Conservation (phyloP, 2,797 vertebrate species). For the Phataginus tetradactyla region DNA sequence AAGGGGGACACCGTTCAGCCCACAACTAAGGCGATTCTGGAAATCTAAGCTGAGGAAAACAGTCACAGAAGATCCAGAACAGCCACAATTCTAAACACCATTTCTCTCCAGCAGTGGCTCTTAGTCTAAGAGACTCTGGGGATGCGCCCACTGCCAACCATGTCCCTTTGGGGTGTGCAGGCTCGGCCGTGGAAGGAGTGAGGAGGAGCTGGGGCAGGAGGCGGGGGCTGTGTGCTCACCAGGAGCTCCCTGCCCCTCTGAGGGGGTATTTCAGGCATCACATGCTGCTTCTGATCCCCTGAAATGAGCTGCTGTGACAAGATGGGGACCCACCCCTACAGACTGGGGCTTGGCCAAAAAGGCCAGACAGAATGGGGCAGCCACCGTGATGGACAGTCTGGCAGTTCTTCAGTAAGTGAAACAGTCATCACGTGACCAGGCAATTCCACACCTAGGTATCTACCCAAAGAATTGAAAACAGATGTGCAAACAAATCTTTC, state of each 20-base stretch:
- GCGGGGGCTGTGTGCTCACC: background rate
- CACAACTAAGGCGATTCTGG: background rate
- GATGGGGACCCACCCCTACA: background rate
- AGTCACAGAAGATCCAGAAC: background rate
- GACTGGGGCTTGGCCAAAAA: background rate
- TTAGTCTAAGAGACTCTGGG: background rate
- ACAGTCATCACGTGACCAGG: background rate
- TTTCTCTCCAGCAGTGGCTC: fast-evolving
- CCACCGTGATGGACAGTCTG: background rate
- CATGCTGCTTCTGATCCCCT: background rate
- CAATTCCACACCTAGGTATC: background rate
- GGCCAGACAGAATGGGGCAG: background rate
- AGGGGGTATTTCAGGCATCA: background rate
- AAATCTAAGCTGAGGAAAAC: background rate
- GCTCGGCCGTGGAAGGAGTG: background rate
- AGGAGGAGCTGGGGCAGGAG: background rate
- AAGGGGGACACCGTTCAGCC: background rate
- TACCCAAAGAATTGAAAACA: background rate
- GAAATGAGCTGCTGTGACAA: background rate
- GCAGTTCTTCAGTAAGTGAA: background rate
- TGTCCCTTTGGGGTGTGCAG: background rate
- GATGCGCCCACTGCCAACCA: background rate
- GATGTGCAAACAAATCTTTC: background rate
- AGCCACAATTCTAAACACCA: background rate
- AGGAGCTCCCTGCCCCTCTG: background rate